Evolutionary conservation across 2,888 invertebrate genomes (phyloP).

Genomic region (Drosophila stalkeri): DNA sequence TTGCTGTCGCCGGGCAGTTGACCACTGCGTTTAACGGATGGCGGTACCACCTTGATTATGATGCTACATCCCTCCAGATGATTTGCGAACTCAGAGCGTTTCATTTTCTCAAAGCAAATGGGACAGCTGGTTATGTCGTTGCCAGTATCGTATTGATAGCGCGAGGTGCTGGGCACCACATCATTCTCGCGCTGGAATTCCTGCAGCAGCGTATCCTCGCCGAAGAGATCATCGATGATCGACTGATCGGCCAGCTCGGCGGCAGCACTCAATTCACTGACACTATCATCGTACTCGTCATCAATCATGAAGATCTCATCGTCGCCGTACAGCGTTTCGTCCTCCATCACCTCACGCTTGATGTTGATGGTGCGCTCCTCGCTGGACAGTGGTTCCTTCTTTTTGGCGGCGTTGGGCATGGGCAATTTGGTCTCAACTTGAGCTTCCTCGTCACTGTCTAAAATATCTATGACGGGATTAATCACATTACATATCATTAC

Average conservation of each 20-base stretch:
- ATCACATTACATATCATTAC: constrained; percentile 68
- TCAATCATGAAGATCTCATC: constrained; percentile 83
- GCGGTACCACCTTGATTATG: constrained; percentile 66
- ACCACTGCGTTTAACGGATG: constrained; percentile 26
- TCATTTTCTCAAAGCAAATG: constrained; percentile 83
- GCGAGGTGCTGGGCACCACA: constrained; percentile 71
- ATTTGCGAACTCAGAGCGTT: constrained; percentile 75
- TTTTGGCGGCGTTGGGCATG: background rate
- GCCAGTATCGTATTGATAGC: constrained; percentile 54
- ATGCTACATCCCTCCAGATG: constrained; percentile 85
- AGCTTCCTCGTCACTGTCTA: constrained; percentile 66
- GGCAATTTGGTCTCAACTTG: background rate
- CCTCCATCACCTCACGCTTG: constrained; percentile 83
- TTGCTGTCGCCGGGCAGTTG: constrained; percentile 16
- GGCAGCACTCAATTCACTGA: constrained; percentile 62
- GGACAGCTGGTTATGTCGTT: constrained; percentile 84
- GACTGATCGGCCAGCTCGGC: constrained; percentile 80
- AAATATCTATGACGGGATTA: constrained; percentile 61
- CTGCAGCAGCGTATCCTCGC: constrained; percentile 79
- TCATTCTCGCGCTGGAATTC: constrained; percentile 83
- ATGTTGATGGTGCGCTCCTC: constrained; percentile 77
- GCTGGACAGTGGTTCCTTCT: constrained; percentile 42
- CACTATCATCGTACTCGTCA: constrained; percentile 63
- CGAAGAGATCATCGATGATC: constrained; percentile 82
- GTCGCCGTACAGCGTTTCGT: constrained; percentile 59